Percentiles rank a stretch among this genome's conserved stretches.
phyloP scores from a whole-genome alignment of 2,797 vertebrate genomes.

The Notolepis coatsorum region DNA sequence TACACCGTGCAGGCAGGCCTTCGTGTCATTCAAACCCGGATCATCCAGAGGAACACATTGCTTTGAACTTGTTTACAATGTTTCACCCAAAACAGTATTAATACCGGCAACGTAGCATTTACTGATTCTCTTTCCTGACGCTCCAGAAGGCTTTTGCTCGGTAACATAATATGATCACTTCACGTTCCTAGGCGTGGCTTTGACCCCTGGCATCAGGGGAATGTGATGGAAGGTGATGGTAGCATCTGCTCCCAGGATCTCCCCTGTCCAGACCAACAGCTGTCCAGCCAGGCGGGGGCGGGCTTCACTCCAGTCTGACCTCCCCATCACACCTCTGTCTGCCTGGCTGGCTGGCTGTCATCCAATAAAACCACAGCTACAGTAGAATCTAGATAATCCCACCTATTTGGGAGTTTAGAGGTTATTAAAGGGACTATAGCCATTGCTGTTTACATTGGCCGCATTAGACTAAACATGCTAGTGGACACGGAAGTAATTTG shows the following conservation, averaged over 20 bases:
- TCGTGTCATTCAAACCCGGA: constrained; percentile 3
- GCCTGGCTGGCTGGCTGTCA: constrained; percentile 3
- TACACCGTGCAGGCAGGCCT: neutral
- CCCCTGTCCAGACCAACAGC: constrained; percentile 55
- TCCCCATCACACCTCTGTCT: neutral
- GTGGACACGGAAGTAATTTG: no score
- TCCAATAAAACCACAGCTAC: constrained; percentile 36
- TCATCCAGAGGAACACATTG: constrained; percentile 6
- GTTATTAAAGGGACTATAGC: no score
- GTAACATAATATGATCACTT: constrained; percentile 4
- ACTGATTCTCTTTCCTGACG: constrained; percentile 26
- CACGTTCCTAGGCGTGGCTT: constrained; percentile 44
- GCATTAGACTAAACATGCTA: no score
- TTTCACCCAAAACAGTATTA: neutral
- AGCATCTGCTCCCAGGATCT: constrained; percentile 64
- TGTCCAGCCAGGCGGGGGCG: constrained; percentile 38
- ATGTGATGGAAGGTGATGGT: constrained; percentile 43
- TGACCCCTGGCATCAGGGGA: constrained; percentile 56
- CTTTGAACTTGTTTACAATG: neutral
- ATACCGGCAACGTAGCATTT: constrained; percentile 23
- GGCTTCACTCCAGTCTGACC: constrained; percentile 23
- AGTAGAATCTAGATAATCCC: constrained; percentile 24
- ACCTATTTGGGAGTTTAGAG: constrained; percentile 28
- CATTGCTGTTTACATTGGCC: no score
- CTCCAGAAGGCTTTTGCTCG: constrained; percentile 24